Conservation (phyloP, 37 sponge, comb jelly and placozoan genomes). For the Ianthella basta region DNA sequence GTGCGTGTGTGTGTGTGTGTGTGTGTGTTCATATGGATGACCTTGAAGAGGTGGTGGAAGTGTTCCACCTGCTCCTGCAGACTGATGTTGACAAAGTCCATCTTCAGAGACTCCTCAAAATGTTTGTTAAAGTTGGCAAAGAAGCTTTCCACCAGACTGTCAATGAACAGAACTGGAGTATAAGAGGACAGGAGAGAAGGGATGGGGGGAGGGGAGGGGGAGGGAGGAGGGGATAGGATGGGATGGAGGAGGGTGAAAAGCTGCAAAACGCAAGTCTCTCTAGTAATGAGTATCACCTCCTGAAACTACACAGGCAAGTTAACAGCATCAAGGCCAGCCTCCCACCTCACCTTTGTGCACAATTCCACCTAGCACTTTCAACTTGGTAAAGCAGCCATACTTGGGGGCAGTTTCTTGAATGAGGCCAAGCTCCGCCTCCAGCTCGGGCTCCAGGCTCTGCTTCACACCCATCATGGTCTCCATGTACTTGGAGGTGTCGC, state of each 20-base stretch:
- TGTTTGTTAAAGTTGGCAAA: constrained; percentile 70
- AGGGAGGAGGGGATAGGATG: neutral
- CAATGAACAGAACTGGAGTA: constrained; percentile 78
- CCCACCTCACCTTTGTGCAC: neutral
- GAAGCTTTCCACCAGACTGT: constrained; percentile 72
- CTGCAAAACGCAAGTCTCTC: neutral
- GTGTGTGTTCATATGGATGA: neutral
- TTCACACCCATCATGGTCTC: constrained; percentile 97
- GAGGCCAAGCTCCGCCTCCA: constrained; percentile 69
- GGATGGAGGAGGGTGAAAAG: neutral
- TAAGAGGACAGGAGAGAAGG: too few relatives aligned
- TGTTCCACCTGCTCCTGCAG: constrained; percentile 68
- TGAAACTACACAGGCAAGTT: neutral
- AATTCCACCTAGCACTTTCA: constrained; percentile 42
- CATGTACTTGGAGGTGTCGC: constrained; percentile 77
- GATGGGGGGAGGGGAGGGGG: neutral
- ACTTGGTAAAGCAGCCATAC: constrained; percentile 64
- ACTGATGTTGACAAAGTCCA: constrained; percentile 61
- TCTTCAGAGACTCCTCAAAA: constrained; percentile 64
- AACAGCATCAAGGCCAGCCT: neutral
- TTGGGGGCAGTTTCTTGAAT: constrained; percentile 70
- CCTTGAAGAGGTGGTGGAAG: constrained; percentile 68
- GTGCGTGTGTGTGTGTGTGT: neutral
- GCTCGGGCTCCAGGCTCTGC: constrained; percentile 74
- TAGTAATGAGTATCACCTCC: too few relatives aligned